Base-by-base conservation (phyloP, 2,113 vertebrate species). In the Bujurquina vittata region DNA sequence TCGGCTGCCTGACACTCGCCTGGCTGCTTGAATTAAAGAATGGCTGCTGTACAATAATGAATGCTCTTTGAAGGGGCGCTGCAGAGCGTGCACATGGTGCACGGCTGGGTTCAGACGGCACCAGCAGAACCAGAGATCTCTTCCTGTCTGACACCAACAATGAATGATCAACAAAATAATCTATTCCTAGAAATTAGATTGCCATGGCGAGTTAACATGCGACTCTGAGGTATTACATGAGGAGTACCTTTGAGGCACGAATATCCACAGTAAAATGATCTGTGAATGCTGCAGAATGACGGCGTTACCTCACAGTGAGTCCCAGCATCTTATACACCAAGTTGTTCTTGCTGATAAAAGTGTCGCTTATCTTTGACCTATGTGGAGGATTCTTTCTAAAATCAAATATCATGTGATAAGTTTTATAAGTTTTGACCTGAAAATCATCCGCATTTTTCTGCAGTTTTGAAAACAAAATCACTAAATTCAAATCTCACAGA, bases 281-380 rank as follows among this genome's bases (percentile, higher is more conserved):
- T 31, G 65, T 52, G 43, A 20, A 46, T 31, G 17, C 17, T 69
- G 26, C 15, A 69, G 20, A 52, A 52, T 11, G 31, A 69, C 18
- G 40, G 9, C 31, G 23, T 31, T 3, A 31, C 1, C 3, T 69
- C 49, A 31, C 20, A 69, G 11, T 29, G 40, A 11, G 40, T 26
- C 15, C 46, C 46, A 52, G 12, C 12, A 46, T 46, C 43, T 67
- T 46, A 46, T 67, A 10, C 37, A 10, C 40, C n/a, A n/a, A 2
- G 22, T 23, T 6, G 43, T 26, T 46, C 17, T 67, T 37, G 23
- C 43, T 17, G 43, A 1, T 26, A 10, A 46, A 46, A 67, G 37
- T 18, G 4, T 26, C 26, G 17, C 37, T 67, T 2, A 0, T 0
- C 2, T 26, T 46, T 46, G 37, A 40, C 37, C 11, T 40, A n/a